phyloP scores from a whole-genome alignment of 1,140 invertebrate genomes.

The Drosophila nebulosa region DNA sequence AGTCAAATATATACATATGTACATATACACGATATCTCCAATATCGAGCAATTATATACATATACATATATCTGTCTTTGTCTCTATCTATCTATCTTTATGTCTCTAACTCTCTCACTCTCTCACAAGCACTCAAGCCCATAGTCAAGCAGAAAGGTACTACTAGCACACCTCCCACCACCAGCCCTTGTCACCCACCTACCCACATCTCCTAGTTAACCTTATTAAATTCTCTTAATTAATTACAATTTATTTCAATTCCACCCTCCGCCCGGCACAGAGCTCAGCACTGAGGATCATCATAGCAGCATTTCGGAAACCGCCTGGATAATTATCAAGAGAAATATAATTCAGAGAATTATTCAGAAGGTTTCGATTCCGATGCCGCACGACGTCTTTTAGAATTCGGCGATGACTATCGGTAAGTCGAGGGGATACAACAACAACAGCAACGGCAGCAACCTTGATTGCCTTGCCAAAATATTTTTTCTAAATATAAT shows the following conservation, averaged over 20 bases:
- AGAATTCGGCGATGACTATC: constrained; percentile 95
- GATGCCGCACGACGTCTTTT: constrained; percentile 90
- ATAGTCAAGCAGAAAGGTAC: constrained; percentile 73
- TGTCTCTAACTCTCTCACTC: constrained; percentile 21
- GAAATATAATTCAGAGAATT: constrained; percentile 94
- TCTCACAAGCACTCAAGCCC: constrained; percentile 74
- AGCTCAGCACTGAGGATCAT: constrained; percentile 84
- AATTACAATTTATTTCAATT: background rate
- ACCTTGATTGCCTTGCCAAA: constrained; percentile 25
- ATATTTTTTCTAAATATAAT: constrained; percentile 45
- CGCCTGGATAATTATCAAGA: constrained; percentile 93
- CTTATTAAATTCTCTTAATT: background rate
- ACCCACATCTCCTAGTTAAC: too few species aligned
- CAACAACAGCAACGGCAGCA: too few species aligned
- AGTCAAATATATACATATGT: constrained; percentile 15
- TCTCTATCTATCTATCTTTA: constrained; percentile 29
- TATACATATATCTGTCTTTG: constrained; percentile 20
- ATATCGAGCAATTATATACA: too few species aligned
- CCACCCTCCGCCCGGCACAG: constrained; percentile 19
- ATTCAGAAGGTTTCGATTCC: constrained; percentile 93
- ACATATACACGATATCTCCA: too few species aligned
- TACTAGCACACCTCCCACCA: constrained; percentile 35
- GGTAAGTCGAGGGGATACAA: constrained; percentile 83
- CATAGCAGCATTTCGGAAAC: constrained; percentile 91
- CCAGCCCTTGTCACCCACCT: background rate